Evolutionary conservation across 2,888 invertebrate species (phyloP), one percentile per base, ranked within the genome.

Genomic region (Brachylomia viminalis): DNA sequence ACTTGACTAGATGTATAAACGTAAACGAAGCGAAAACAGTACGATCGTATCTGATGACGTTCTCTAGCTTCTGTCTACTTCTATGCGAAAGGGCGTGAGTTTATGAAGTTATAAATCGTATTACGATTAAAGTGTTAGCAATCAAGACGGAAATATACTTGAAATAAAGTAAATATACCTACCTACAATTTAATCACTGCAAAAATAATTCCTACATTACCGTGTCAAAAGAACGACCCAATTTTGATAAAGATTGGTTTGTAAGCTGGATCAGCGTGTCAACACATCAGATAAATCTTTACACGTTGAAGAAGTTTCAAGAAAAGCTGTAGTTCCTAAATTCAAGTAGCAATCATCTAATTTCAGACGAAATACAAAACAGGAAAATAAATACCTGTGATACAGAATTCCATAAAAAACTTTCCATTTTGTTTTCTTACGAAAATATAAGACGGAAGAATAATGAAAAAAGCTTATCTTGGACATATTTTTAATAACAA

Each of bases 391-490:
- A 72, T 58, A 65, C 42, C 54, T 68, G 47, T 42, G 8, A 33
- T 17, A 65, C 47, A 56, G 47, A 33, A 1, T 13, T 17, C 10
- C 45, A 47, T 72, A 42, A 58, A 79, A 56, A 52, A 73, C 62
- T 74, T 75, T 72, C n/a, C 58, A 49, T 80, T 85, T 72, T 75
- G 49, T 82, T 66, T 73, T 66, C 64, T 38, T 15, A 66, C 27
- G 75, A 70, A 84, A 79, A 69, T 75, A 54, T 75, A 75, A 76
- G 59, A 83, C 74, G 70, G 49, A 42, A 68, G 73, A 80, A 68
- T 83, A 80, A 85, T 85, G 75, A 73, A 66, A 49, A 68, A 75
- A 82, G 80, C 83, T 85, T 85, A 85, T 78, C 85, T 76, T 38
- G 54, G 72, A 78, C 80, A 72, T 61, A 72, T 73, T 86, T 78